phyloP scores from a whole-genome alignment of 2,888 invertebrate genomes.

The Agrotis puta region DNA sequence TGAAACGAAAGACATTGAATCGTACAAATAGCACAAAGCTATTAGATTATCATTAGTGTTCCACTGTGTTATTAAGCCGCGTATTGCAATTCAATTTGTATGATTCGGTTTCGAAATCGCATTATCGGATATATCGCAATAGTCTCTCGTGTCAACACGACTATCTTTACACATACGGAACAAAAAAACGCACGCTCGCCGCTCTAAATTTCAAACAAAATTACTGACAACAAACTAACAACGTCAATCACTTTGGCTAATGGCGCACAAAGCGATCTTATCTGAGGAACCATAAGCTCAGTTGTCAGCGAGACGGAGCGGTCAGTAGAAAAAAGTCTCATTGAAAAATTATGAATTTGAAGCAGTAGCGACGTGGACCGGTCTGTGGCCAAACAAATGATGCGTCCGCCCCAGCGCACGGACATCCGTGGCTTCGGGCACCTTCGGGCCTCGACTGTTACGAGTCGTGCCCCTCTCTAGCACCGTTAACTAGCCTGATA shows the following conservation, averaged over 20 bases:
- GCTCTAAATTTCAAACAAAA: conserved; percentile 89
- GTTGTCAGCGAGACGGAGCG: conserved; percentile 85
- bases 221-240: conserved; percentile 89
- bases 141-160: conserved; percentile 79
- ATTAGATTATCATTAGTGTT: conserved; percentile 65
- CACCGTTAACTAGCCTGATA: conserved; percentile 84
- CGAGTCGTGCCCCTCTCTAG: conserved; percentile 62
- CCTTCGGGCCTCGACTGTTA: conserved; percentile 52
- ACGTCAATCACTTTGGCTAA: conserved; percentile 90
- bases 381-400: conserved; percentile 79
- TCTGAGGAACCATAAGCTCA: conserved; percentile 83
- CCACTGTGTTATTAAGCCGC: conserved; percentile 57
- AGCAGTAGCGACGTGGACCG: conserved; percentile 79
- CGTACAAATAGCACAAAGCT: conserved; percentile 60
- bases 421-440: conserved; percentile 75
- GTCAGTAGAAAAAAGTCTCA: conserved; percentile 77
- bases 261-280: conserved; percentile 87
- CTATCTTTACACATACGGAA: conserved; percentile 73
- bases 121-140: conserved; percentile 70
- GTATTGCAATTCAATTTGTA: conserved; percentile 60
- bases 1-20: conserved; percentile 51
- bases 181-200: conserved; percentile 74
- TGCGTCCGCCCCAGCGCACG: conserved; percentile 71
- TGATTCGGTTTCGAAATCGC: conserved; percentile 63
- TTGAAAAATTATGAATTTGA: conserved; percentile 85